phyloP scores from a whole-genome alignment of 2,113 vertebrate species.

The Colistium nudipinnis region DNA sequence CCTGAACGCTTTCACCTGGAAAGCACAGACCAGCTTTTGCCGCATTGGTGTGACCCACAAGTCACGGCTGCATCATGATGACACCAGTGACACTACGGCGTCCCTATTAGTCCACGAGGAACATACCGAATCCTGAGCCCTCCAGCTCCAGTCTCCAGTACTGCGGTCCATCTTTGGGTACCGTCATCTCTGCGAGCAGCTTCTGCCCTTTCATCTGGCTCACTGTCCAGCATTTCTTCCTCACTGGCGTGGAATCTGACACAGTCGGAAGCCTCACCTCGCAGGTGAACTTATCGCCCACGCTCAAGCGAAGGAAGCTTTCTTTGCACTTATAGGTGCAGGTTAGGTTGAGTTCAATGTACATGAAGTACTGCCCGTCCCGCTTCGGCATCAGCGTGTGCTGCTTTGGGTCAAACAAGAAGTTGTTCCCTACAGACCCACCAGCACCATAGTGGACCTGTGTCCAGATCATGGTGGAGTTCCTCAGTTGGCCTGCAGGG shows the following conservation, averaged over 20 bases:
- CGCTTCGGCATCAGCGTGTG: neutral
- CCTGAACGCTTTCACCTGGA: neutral
- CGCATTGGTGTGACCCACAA: neutral
- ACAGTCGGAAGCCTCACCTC: conserved; percentile 18
- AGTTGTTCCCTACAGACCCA: conserved; percentile 51
- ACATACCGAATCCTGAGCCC: conserved; percentile 68
- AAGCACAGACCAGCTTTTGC: conserved; percentile 5
- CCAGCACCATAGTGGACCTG: rapidly evolving
- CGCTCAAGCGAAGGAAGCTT: neutral
- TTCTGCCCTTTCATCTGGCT: rapidly evolving
- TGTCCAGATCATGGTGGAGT: conserved; percentile 31
- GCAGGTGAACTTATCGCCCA: conserved; percentile 59
- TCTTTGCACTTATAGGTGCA: rapidly evolving
- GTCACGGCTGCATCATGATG: neutral
- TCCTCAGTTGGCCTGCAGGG: conserved; percentile 43
- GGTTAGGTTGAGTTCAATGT: conserved; percentile 58
- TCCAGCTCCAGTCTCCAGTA: conserved; percentile 58
- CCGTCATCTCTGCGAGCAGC: conserved; percentile 35
- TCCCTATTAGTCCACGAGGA: conserved; percentile 60
- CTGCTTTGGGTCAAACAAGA: rapidly evolving
- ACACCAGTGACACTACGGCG: neutral
- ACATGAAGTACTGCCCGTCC: conserved; percentile 74
- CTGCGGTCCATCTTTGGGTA: rapidly evolving
- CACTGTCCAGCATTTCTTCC: conserved; percentile 71
- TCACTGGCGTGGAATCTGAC: rapidly evolving